Evolutionary conservation across 1,140 invertebrate genomes (phyloP), one percentile per base, ranked within the genome.

Genomic region (Drosophila baimaii): DNA sequence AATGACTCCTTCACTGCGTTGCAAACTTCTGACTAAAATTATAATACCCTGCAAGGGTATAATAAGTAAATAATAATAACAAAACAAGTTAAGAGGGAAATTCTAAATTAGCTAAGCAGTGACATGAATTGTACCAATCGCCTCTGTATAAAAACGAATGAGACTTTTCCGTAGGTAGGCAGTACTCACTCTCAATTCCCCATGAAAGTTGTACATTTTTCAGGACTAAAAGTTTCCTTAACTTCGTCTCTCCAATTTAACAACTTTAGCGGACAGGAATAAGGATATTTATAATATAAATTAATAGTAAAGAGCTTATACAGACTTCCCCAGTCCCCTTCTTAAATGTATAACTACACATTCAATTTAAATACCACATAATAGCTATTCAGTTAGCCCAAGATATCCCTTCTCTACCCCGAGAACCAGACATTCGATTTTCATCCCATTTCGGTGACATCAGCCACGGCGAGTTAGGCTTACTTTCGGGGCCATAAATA

Each of bases 401-500:
- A 43, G 10, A 3, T 43, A 25, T 17, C 5, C 23, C 21, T 9
- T 25, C 54, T n/a, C 9, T 13, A 21, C 15, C 19, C 31, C 25
- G 13, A 6, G 21, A 9, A 23, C n/a, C 7, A 25, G 29, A 7
- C 15, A 43, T 33, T 63, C 43, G 29, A 65, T 63, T 62, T 65
- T 35, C 41, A 62, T 65, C n/a, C 9, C 21, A 65, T 62, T 43
- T 27, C n/a, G 27, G 21, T 66, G 31, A 35, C 21, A 49, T 51
- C 37, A 37, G 65, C 23, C 29, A 43, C 46, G 35, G 46, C 5
- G 17, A n/a, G 21, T 52, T 43, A 10, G 25, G 37, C 27, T 27
- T 21, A n/a, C 1, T 19, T 17, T 33, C 31, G 23, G 35, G 61
- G n/a, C 15, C 25, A 41, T 69, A 39, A 66, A 41, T 65, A 68